Evolutionary conservation across 2,888 invertebrate species (phyloP).

Genomic region (Coelinius sp.): DNA sequence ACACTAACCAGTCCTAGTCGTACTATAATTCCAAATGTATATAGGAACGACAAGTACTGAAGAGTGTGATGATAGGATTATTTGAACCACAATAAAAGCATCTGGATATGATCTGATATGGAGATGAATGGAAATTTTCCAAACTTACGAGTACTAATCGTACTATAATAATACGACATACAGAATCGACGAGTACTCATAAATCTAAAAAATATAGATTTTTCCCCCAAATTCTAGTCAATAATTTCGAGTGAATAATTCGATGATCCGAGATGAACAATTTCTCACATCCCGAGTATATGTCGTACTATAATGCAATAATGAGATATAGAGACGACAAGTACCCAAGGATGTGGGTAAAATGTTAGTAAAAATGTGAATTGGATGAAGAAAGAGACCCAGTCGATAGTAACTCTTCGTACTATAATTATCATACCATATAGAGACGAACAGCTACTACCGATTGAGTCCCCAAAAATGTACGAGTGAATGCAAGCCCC

Average conservation of each 20-base stretch:
- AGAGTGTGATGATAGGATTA: constrained; percentile 37
- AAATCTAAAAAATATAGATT: too few relatives aligned
- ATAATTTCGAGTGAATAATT: background rate
- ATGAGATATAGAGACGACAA: constrained; percentile 25
- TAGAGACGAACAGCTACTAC: constrained; percentile 50
- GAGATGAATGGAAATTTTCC: background rate
- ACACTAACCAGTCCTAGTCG: constrained; percentile 48
- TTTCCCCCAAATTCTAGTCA: too few relatives aligned
- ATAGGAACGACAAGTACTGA: constrained; percentile 46
- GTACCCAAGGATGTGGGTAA: constrained; percentile 27
- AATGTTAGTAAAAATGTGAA: background rate
- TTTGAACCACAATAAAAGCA: background rate
- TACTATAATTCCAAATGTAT: constrained; percentile 46
- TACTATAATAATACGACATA: too few relatives aligned
- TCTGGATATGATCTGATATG: background rate
- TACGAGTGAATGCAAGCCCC: background rate
- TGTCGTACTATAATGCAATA: constrained; percentile 38
- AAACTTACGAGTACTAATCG: background rate
- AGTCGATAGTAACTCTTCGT: constrained; percentile 45
- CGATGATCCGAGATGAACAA: background rate
- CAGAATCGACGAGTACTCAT: too few relatives aligned
- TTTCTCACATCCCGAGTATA: constrained; percentile 26
- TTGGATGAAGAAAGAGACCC: background rate
- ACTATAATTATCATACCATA: constrained; percentile 49
- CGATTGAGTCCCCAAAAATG: background rate